These are phyloP conservation scores for Rotaria socialis DNA, from an alignment of 2,888 invertebrate genomes.

Conservation along the genomic window DNA sequence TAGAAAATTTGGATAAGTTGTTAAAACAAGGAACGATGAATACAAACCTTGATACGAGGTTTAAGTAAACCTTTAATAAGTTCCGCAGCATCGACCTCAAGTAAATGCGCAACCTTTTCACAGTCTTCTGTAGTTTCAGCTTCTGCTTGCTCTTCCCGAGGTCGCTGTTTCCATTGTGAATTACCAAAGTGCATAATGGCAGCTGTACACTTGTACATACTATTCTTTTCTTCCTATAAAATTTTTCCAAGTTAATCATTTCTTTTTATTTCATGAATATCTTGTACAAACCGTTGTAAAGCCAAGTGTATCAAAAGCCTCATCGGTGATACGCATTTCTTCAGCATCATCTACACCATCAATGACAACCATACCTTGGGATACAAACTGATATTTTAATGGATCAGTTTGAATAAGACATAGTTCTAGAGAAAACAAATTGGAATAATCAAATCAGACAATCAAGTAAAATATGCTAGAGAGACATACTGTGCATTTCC, in stretches of 20 bases:
- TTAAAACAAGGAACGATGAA: background rate
- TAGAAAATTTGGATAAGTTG: background rate
- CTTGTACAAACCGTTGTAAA: slow-evolving; percentile 69
- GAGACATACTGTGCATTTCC: slow-evolving; percentile 46
- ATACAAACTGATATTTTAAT: slow-evolving; percentile 74
- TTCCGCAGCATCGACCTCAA: slow-evolving; percentile 79
- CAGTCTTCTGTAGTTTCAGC: slow-evolving; percentile 77
- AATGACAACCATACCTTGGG: slow-evolving; percentile 90
- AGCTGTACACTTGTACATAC: slow-evolving; percentile 94
- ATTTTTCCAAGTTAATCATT: background rate
- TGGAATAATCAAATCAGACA: background rate
- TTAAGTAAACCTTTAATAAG: slow-evolving; percentile 75
- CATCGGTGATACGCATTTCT: slow-evolving; percentile 69
- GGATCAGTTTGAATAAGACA: slow-evolving; percentile 77
- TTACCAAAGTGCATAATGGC: slow-evolving; percentile 99
- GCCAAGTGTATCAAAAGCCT: slow-evolving; percentile 97
- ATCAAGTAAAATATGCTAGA: background rate
- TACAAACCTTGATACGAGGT: slow-evolving; percentile 78
- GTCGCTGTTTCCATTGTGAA: slow-evolving; percentile 99
- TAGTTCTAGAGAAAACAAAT: slow-evolving; percentile 67
- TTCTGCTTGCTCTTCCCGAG: slow-evolving; percentile 99
- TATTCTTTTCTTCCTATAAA: slow-evolving; percentile 72
- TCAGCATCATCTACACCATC: slow-evolving; percentile 90
- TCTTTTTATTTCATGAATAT: background rate
- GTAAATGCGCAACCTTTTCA: slow-evolving; percentile 78